Evolutionary conservation across 2,888 invertebrate genomes (phyloP), one percentile per base, ranked within the genome.

Genomic region (Xestia xanthographa): DNA sequence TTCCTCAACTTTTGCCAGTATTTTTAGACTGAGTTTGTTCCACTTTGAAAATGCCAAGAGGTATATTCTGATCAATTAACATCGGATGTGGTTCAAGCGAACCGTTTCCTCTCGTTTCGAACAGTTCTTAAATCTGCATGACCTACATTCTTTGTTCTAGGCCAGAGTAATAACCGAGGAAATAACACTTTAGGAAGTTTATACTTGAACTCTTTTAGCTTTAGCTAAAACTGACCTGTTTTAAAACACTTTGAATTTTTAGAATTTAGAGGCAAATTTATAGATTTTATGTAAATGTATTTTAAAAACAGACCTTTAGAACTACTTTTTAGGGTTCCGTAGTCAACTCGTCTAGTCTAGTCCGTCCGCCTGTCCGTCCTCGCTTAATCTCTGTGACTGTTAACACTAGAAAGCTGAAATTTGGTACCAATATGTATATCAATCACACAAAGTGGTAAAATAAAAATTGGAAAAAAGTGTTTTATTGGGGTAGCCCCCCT

Each of bases 111-210:
- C 41, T 58, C 65, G 43, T 74, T 77, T 38, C 43, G 74, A 58
- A 66, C 8, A 45, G n/a, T 74, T 58, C 53, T 81, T 50, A 66
- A 81, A 78, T 74, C 75, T 78, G 82, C 78, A 78, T 78, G 75
- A 78, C 78, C 78, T 66, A 78, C 8, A 81, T 81, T 81, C 80
- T 80, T 80, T 77, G 53, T 80, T 58, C 43, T 58, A 75, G 75
- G 58, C 56, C 29, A 50, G 20, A 22, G 48, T 34, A 66, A 77
- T 79, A 50, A 53, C 14, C 20, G 29, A 50, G 75, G 43, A 81
- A 78, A 75, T 81, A 73, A 66, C 78, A 74, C 29, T 74, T 63
- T 14, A 53, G 50, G 12, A 38, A 58, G 77, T 76, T 75, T 68
- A 70, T 43, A 38, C 56, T 69, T n/a, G 8, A n/a, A 65, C 0